Base-by-base conservation (phyloP, 2,888 invertebrate species). In the Pterostichus madidus region DNA sequence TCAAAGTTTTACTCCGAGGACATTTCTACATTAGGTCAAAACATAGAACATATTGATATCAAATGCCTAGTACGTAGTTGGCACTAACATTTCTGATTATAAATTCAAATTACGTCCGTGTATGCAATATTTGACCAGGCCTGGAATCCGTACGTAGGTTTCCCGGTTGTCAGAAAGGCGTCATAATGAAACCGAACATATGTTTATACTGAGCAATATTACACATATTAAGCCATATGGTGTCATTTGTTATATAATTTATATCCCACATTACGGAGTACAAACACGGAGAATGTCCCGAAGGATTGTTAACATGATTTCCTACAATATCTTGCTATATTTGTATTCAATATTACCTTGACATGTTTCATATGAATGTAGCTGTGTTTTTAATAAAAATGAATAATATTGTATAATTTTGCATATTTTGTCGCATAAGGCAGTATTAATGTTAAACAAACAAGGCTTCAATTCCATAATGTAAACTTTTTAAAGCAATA, bases 191-290 rank as follows among this genome's bases (percentile, higher is more conserved):
- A n/a, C 13, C n/a, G n/a, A 64, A 71, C 44, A 71, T 44, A 71
- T 71, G 68, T 71, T 71, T 13, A 71, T 44, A 71, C 39, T 44
- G 68, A 44, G 68, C 17, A 39, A 71, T 71, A 71, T 71, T 71
- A 64, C 64, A 64, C 68, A 71, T 71, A 71, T 71, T 71, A 44
- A 71, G 68, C 68, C 68, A 71, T 71, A 71, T 71, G 68, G 68
- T 15, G 68, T 71, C 15, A 71, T 71, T 44, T 44, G 44, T 44
- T 71, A 71, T 71, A 71, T 71, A 71, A 71, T 71, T 39, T 44
- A 44, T 71, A 71, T 11, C 68, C 39, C 13, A 39, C 39, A 61
- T 32, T 61, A 61, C 32, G 11, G 32, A 5, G 31, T 35, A 71
- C 44, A 71, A 39, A 71, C 31, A 39, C 15, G 44, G 15, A 44